Evolutionary conservation across 2,113 vertebrate genomes (phyloP).

Genomic region (Parotia lawesii): DNA sequence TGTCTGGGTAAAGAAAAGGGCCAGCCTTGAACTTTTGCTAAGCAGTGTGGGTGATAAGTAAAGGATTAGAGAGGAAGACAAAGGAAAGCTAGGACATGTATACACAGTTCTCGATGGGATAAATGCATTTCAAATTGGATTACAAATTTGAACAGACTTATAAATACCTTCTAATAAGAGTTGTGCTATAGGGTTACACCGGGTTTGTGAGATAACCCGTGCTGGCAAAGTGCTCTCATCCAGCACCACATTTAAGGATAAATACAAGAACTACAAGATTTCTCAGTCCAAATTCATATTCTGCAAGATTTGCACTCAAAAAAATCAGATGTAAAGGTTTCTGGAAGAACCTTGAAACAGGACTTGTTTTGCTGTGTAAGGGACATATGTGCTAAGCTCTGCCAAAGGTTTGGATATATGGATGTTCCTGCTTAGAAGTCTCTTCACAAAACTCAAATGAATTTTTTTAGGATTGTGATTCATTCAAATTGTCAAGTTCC

Average conservation of each 20-base stretch:
- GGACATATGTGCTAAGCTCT: not conserved
- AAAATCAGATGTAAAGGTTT: not conserved
- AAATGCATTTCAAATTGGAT: not conserved
- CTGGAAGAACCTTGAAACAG: not conserved
- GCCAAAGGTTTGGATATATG: not conserved
- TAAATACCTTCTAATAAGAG: not conserved
- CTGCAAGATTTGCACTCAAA: not conserved
- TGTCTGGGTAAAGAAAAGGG: not conserved
- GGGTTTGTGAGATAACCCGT: not conserved
- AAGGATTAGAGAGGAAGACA: not conserved
- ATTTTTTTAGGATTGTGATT: not conserved
- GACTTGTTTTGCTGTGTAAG: not conserved
- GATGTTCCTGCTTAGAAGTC: not conserved
- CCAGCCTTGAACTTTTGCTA: not conserved
- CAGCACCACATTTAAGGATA: not conserved
- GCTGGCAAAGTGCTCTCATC: not conserved
- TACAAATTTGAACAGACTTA: not conserved
- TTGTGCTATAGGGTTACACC: not conserved
- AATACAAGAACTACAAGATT: not conserved
- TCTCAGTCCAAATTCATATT: not conserved
- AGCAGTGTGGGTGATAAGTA: not conserved
- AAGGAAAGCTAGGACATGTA: not conserved
- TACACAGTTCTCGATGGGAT: not conserved
- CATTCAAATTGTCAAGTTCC: not conserved
- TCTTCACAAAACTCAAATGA: not conserved